A percentile compares a stretch with the other conserved stretches of the same genome.
These are phyloP conservation scores for Eulemur rufifrons DNA, from an alignment of 2,113 vertebrate genomes.

Conservation along the genomic window DNA sequence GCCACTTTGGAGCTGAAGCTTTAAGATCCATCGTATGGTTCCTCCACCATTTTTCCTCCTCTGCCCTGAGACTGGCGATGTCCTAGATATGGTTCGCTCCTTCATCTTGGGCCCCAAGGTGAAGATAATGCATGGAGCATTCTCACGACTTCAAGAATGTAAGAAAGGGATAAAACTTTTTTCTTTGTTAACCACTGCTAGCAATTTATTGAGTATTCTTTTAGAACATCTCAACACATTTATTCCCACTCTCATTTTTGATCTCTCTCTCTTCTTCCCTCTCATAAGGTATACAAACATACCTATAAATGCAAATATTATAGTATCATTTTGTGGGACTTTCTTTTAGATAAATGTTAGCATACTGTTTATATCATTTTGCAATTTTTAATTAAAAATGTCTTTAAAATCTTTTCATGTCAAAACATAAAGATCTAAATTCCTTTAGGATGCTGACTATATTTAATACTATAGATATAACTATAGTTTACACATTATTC, in stretches of 20 bases:
- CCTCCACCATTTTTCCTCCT: not conserved
- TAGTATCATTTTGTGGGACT: not conserved
- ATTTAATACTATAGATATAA: not conserved
- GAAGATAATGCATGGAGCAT: not conserved
- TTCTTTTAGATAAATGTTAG: not conserved
- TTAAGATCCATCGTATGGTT: not conserved
- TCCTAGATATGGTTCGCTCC: not conserved
- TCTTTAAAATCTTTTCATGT: not conserved
- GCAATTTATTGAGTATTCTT: not conserved
- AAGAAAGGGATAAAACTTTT: not conserved
- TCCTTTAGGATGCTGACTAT: not conserved
- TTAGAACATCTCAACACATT: not conserved
- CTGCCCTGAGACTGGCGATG: not conserved
- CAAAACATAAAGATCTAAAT: not conserved
- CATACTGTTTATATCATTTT: not conserved
- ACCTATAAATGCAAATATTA: not conserved
- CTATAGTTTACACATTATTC: not conserved
- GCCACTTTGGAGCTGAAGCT: not conserved
- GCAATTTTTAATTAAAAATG: not conserved
- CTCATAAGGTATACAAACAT: not conserved
- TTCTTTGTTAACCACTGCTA: not conserved
- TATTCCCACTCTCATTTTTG: not conserved
- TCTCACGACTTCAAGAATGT: not conserved
- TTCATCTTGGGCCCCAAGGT: not conserved
- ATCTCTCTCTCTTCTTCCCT: not conserved